Evolutionary conservation across 2,888 invertebrate genomes (phyloP).

Genomic region (Junonia oenone): DNA sequence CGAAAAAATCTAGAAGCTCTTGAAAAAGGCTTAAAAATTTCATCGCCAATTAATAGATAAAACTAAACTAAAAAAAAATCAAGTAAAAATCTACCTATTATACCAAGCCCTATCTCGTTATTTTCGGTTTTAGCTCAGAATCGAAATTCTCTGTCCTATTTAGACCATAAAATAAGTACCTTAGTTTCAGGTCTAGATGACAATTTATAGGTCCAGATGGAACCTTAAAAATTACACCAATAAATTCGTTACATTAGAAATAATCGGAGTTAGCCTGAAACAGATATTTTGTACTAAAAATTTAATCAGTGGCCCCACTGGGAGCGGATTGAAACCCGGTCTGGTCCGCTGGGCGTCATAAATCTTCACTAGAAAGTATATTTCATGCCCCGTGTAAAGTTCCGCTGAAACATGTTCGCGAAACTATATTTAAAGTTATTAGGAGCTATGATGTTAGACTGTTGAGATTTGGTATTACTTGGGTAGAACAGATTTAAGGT

Average conservation of each 20-base stretch:
- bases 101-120: too few species aligned
- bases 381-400: slow-evolving; percentile 11
- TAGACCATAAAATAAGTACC: too few species aligned
- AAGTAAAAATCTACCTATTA: too few species aligned
- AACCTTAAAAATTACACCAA: background rate
- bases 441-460: background rate
- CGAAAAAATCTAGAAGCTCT: too few species aligned
- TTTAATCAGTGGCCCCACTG: slow-evolving; percentile 25
- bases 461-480: background rate
- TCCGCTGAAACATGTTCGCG: slow-evolving; percentile 6
- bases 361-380: slow-evolving; percentile 26
- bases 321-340: slow-evolving; percentile 17
- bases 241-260: background rate
- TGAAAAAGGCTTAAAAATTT: too few species aligned
- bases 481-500: too few species aligned
- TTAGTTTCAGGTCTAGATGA: too few species aligned
- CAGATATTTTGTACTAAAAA: slow-evolving; percentile 25
- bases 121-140: too few species aligned
- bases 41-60: too few species aligned
- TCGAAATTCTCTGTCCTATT: too few species aligned
- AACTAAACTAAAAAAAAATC: too few species aligned
- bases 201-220: too few species aligned
- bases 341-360: slow-evolving; percentile 18
- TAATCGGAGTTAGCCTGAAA: background rate
- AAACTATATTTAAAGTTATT: slow-evolving; percentile 9